Conservation (phyloP, 2,888 invertebrate species). For the Drosophila yooni region DNA sequence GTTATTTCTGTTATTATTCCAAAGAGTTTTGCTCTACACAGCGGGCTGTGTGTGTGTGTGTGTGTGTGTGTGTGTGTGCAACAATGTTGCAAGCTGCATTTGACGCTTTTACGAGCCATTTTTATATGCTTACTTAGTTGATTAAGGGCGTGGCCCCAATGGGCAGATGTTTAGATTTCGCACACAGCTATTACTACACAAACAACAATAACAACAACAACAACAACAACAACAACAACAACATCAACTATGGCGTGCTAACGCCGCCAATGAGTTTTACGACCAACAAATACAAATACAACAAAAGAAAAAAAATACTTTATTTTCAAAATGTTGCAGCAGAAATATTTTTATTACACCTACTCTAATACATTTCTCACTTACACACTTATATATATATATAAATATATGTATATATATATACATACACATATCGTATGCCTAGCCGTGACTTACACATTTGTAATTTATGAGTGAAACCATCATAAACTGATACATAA, state of each 20-base stretch:
- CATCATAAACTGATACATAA: slow-evolving; percentile 11
- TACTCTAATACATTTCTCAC: slow-evolving; percentile 5
- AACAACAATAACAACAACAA: slow-evolving; percentile 1
- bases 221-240: slow-evolving; percentile 2
- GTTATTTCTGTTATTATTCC: slow-evolving; percentile 67
- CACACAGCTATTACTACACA: slow-evolving; percentile 25
- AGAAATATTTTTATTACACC: slow-evolving; percentile 50
- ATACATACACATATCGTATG: neutral
- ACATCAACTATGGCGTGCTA: slow-evolving; percentile 39
- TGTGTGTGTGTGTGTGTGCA: slow-evolving; percentile 23
- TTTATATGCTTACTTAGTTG: slow-evolving; percentile 81
- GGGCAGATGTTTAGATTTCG: slow-evolving; percentile 72
- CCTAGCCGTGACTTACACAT: slow-evolving; percentile 19
- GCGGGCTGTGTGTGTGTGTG: neutral
- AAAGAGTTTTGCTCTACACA: slow-evolving; percentile 29
- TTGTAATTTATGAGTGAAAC: slow-evolving; percentile 29
- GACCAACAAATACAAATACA: slow-evolving; percentile 41
- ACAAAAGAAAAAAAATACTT: slow-evolving; percentile 5
- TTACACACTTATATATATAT: neutral
- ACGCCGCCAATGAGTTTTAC: slow-evolving; percentile 55
- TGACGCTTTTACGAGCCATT: slow-evolving; percentile 73
- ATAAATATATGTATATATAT: neutral
- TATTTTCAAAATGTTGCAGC: slow-evolving; percentile 34
- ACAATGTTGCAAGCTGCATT: slow-evolving; percentile 74
- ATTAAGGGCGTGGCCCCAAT: slow-evolving; percentile 73